Evolutionary conservation across 1,140 invertebrate species (phyloP).

Genomic region (Melanaphis sacchari): DNA sequence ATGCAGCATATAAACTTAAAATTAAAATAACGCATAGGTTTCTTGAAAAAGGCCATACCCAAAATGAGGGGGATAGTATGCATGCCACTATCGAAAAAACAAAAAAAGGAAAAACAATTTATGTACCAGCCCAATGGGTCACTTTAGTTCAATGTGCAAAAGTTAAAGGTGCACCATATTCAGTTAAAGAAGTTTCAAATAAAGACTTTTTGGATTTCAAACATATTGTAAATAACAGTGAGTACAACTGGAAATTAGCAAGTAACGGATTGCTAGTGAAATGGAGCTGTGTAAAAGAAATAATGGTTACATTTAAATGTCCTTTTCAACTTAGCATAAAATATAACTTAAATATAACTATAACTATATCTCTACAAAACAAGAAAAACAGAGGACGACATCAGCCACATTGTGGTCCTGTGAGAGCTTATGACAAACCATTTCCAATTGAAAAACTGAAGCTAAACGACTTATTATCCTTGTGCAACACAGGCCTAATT

Average conservation of each 20-base stretch:
- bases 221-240: background rate
- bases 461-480: too few relatives aligned
- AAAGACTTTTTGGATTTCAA: too few relatives aligned
- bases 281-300: too few relatives aligned
- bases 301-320: background rate
- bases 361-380: background rate
- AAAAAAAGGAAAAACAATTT: background rate
- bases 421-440: too few relatives aligned
- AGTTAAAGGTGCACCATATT: background rate
- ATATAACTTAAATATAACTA: background rate
- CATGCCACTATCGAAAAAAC: too few relatives aligned
- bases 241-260: background rate
- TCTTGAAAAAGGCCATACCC: too few relatives aligned
- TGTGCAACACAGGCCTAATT: too few relatives aligned
- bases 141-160: background rate
- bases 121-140: background rate
- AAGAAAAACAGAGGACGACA: background rate
- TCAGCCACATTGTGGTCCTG: background rate
- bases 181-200: too few relatives aligned
- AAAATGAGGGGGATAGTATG: too few relatives aligned
- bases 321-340: background rate
- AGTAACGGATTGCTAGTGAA: background rate
- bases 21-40: too few relatives aligned
- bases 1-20: background rate
- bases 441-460: too few relatives aligned